Evolutionary conservation across 1,140 invertebrate species (phyloP).

Genomic region (Aphis craccivora): DNA sequence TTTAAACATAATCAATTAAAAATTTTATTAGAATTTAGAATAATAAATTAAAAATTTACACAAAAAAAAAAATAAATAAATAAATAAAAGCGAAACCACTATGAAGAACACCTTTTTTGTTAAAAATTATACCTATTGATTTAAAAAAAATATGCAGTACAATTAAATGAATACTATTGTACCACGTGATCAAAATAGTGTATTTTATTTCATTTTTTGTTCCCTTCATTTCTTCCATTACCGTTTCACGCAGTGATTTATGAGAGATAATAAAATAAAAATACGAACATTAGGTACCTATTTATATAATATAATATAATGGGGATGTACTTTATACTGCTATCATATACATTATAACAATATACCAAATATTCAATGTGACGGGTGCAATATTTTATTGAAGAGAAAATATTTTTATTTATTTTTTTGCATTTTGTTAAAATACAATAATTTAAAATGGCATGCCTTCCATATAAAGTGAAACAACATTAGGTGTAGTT

Average conservation of each 20-base stretch:
- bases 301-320: slow-evolving; percentile 16
- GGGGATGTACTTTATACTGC: not conserved
- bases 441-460: not conserved
- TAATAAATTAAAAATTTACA: not conserved
- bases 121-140: not conserved
- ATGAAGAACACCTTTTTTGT: not conserved
- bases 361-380: not conserved
- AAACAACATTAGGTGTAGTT: not conserved
- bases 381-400: not conserved
- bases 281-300: not conserved
- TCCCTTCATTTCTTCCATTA: not conserved
- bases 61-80: not conserved
- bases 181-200: not conserved
- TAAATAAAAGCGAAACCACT: not conserved
- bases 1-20: not conserved
- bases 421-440: not conserved
- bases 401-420: not conserved
- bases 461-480: not conserved
- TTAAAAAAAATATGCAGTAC: not conserved
- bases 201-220: not conserved
- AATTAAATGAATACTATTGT: not conserved
- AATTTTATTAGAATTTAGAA: not conserved
- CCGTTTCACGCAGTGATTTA: not conserved
- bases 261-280: not conserved
- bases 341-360: not conserved